A percentile compares a stretch with the other conserved stretches of the same genome.
phyloP scores from a whole-genome alignment of 2,113 vertebrate genomes.

The Anguilla japonica region DNA sequence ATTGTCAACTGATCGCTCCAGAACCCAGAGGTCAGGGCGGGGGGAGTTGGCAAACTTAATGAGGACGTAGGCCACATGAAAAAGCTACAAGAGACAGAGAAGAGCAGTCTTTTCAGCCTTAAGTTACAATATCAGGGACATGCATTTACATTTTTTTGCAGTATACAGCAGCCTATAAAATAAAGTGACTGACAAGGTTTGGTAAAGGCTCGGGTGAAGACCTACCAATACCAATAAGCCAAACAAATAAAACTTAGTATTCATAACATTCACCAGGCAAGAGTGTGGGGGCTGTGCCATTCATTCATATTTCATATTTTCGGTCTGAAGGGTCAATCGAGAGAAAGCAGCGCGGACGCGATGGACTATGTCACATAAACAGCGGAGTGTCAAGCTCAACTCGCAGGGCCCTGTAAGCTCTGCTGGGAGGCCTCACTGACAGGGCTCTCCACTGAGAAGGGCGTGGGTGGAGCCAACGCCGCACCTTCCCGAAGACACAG shows the following conservation, averaged over 20 bases:
- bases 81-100: conserved; percentile 75
- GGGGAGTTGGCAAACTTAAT: conserved; percentile 96
- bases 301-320: not conserved
- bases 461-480: not conserved
- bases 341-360: not conserved
- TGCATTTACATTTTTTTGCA: not conserved
- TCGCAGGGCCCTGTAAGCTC: not conserved
- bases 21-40: conserved; percentile 90
- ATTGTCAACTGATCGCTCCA: conserved; percentile 87
- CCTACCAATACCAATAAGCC: not conserved
- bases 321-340: not conserved
- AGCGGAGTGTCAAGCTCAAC: not conserved
- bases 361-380: not conserved
- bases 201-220: no score
- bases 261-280: not conserved
- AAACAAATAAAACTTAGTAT: not conserved
- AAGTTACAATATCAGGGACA: not conserved
- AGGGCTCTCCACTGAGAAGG: not conserved
- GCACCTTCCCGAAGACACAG: not conserved
- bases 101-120: conserved; percentile 22
- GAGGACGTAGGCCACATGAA: conserved; percentile 89
- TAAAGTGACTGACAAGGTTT: no score
- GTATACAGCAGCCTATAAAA: not conserved
- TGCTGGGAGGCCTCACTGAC: not conserved
- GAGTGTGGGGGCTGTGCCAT: not conserved